Base-by-base conservation (phyloP, 1,140 invertebrate species). In the Tribolium madens region DNA sequence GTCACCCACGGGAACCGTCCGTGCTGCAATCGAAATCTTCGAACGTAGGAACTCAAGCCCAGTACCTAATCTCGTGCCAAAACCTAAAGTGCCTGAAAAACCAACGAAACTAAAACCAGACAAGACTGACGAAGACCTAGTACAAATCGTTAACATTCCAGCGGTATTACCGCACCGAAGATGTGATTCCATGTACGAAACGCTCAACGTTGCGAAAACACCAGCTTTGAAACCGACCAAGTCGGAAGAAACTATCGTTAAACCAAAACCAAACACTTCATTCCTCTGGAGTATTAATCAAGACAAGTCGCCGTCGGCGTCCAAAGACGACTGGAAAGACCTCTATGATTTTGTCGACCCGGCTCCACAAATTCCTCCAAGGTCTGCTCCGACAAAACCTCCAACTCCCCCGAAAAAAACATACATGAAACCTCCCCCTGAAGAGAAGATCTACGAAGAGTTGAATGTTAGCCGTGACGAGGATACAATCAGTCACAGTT, bases 1-100 rank as follows among this genome's bases (percentile, higher is more conserved):
- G 12, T 12, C 21, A 5, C 26, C 52, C 0, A 10, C 15, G 13
- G 52, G n/a, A 70, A 84, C 77, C 7, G 87, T 87, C 14, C 83
- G 84, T 36, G 84, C 83, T 0, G 84, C 86, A 10, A 88, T 88
- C 17, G 84, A 86, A 48, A 87, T 87, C 53, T 88, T 88, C 33
- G 87, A 88, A 81, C 81, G 81, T 26, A 76, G 57, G 57, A 68
- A 80, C 68, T 13, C 57, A 70, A 31, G 53, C 18, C 52, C 47
- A 18, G 60, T 53, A 50, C 31, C 42, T 33, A 79, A 77, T 21
- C 17, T 47, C 36, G 68, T 81, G 76, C 77, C 77, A 72, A 87
- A 87, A 79, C 86, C 87, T 1, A 81, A 82, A 71, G 84, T 87
- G 31, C 85, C 85, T 3, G 77, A 82, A 75, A 68, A 46, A 68